Evolutionary conservation across 2,113 vertebrate genomes (phyloP).

Genomic region (Tor tambroides): DNA sequence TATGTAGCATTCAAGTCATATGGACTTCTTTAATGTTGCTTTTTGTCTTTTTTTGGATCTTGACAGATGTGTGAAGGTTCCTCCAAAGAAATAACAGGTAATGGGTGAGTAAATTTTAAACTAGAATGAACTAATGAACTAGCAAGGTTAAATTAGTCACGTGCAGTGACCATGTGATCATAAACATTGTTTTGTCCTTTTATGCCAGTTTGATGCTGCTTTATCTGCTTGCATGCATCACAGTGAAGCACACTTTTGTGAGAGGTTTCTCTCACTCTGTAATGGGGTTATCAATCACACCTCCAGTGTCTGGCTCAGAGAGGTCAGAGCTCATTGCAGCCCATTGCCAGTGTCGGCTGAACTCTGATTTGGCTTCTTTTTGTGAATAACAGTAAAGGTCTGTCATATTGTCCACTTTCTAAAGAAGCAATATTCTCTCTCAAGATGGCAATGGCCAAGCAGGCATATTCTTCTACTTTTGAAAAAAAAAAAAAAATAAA

Average conservation of each 20-base stretch:
- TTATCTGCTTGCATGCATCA: background rate
- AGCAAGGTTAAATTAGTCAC: background rate
- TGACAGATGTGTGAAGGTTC: background rate
- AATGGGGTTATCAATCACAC: constrained; percentile 27
- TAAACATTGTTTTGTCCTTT: background rate
- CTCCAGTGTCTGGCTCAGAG: background rate
- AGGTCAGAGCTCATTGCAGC: constrained; percentile 18
- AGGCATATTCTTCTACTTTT: background rate
- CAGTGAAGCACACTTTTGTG: background rate
- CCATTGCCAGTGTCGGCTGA: constrained; percentile 22
- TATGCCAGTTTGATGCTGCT: background rate
- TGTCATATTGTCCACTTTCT: background rate
- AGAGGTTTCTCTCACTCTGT: background rate
- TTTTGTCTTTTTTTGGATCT: background rate
- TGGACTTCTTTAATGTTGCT: background rate
- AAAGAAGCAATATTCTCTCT: background rate
- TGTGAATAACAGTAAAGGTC: constrained; percentile 3
- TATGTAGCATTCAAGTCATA: background rate
- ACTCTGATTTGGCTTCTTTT: constrained; percentile 28
- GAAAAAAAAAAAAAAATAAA: too few relatives aligned
- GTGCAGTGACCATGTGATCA: background rate
- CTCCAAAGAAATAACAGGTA: background rate
- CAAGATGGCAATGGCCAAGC: background rate
- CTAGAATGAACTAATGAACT: background rate
- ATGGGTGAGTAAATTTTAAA: background rate